Conservation (phyloP, 2,113 vertebrate species). For the Bubo scandiacus region DNA sequence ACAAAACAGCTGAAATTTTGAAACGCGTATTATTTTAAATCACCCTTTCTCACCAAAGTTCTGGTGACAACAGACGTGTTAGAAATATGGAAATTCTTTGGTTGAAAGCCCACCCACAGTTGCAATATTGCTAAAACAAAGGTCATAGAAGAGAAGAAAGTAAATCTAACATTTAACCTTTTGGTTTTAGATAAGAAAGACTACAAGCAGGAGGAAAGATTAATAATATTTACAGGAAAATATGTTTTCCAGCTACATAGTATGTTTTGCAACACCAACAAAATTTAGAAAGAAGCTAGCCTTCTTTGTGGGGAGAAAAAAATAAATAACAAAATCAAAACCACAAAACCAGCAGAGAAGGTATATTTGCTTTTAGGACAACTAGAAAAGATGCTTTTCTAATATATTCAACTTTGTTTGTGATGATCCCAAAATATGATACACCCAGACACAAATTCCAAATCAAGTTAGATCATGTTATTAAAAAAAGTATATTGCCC, state of each 20-base stretch:
- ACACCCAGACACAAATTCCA: neutral
- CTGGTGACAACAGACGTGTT: neutral
- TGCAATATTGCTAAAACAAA: neutral
- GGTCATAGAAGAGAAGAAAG: neutral
- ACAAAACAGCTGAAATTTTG: conserved; percentile 22
- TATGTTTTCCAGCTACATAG: neutral
- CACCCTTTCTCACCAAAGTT: conserved; percentile 7
- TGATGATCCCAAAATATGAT: neutral
- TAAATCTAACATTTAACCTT: neutral
- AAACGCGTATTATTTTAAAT: conserved; percentile 24
- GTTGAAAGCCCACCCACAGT: neutral
- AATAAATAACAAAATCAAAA: neutral
- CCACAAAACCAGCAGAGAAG: neutral
- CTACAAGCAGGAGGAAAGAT: neutral
- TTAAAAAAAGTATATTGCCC: neutral
- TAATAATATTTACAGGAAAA: neutral
- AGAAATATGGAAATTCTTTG: neutral
- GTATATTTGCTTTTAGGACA: neutral
- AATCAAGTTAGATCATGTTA: neutral
- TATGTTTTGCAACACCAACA: neutral
- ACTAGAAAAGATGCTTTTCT: neutral
- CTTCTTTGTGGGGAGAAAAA: rapidly evolving
- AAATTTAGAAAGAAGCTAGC: neutral
- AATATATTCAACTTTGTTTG: neutral
- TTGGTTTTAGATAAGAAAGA: neutral